Percentiles rank a stretch among this genome's conserved stretches.
These are phyloP conservation scores for Caenorhabditis sp. DNA, from an alignment of 2,888 invertebrate species.

Conservation along the genomic window DNA sequence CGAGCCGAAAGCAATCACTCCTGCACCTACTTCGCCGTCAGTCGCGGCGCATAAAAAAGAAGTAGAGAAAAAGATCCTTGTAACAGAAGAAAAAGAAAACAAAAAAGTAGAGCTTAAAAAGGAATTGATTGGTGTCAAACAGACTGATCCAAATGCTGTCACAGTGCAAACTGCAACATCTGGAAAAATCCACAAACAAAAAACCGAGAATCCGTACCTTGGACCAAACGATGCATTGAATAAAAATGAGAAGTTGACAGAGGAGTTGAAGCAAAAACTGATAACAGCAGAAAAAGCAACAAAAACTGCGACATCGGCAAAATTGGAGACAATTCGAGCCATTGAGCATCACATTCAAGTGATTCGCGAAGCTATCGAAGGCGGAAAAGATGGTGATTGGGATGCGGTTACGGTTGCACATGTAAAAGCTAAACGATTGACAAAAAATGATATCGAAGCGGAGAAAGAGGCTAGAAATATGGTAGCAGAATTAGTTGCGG, in stretches of 20 bases:
- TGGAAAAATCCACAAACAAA: neutral
- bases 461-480: slow-evolving; percentile 33
- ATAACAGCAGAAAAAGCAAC: slow-evolving; percentile 38
- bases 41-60: neutral
- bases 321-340: slow-evolving; percentile 47
- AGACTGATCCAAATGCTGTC: neutral
- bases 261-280: slow-evolving; percentile 38
- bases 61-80: neutral
- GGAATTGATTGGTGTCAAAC: slow-evolving; percentile 19
- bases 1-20: slow-evolving; percentile 14
- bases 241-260: slow-evolving; percentile 38
- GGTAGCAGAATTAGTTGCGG: slow-evolving; percentile 32
- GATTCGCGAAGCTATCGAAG: slow-evolving; percentile 71
- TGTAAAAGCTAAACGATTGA: slow-evolving; percentile 45
- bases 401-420: slow-evolving; percentile 61
- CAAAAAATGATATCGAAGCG: slow-evolving; percentile 18
- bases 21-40: neutral
- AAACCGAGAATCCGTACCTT: slow-evolving; percentile 9
- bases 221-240: slow-evolving; percentile 21
- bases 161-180: neutral
- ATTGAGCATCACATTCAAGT: slow-evolving; percentile 47
- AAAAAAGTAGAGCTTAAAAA: slow-evolving; percentile 2
- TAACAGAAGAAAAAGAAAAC: neutral
- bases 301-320: slow-evolving; percentile 46
- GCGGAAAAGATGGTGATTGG: slow-evolving; percentile 47